A percentile compares a stretch with the other conserved stretches of the same genome.
Evolutionary conservation across 2,113 vertebrate genomes (phyloP).

Genomic region (Toxotes jaculatrix): DNA sequence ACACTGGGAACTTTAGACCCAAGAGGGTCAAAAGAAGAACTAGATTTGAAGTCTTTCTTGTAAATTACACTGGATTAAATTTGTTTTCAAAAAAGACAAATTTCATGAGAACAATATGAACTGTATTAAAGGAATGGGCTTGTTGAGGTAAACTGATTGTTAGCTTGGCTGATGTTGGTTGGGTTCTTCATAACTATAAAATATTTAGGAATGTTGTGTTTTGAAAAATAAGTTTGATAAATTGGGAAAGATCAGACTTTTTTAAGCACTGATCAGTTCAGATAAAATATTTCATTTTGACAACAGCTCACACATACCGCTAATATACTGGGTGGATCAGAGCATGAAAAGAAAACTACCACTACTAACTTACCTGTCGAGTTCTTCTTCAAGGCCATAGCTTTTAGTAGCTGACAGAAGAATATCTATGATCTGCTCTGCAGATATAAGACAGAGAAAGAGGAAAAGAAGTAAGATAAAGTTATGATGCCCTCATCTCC

Average conservation of each 20-base stretch:
- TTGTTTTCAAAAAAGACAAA: too few relatives aligned
- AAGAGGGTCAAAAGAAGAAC: too few relatives aligned
- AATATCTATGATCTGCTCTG: slow-evolving; percentile 91
- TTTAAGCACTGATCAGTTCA: neutral
- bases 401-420: slow-evolving; percentile 90
- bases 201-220: neutral
- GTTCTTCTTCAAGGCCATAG: slow-evolving; percentile 88
- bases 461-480: slow-evolving; percentile 6
- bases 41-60: neutral
- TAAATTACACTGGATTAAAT: neutral
- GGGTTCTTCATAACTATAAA: neutral
- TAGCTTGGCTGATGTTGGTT: neutral
- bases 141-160: neutral
- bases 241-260: too few relatives aligned
- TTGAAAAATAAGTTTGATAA: neutral
- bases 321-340: neutral
- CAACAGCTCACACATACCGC: neutral
- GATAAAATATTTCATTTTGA: neutral
- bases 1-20: neutral
- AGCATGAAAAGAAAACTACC: neutral
- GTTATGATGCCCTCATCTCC: slow-evolving; percentile 11
- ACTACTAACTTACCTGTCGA: slow-evolving; percentile 87
- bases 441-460: slow-evolving; percentile 55
- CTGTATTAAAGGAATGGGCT: neutral
- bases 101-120: too few relatives aligned